Evolutionary conservation across 2,888 invertebrate genomes (phyloP), one percentile per base, ranked within the genome.

Genomic region (Latrodectus elegans): DNA sequence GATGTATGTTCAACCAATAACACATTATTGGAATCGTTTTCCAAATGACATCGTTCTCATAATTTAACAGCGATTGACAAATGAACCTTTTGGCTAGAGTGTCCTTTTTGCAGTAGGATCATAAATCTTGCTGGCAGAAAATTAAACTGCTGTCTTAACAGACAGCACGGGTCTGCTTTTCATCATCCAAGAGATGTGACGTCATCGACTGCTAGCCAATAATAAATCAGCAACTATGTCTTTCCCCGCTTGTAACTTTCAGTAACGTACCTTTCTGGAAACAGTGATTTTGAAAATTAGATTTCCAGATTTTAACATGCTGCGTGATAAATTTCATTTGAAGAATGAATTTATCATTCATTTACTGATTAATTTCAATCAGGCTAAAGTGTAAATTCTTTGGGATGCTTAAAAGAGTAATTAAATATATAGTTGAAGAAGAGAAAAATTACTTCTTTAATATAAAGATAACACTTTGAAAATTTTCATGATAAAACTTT

Each of bases 101-200:
- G 67, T 68, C 67, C 49, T 77, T 77, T 51, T 77, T 68, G 53
- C 53, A 22, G 53, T 22, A 11, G 15, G 11, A 14, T 67, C 51
- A 77, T 77, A 67, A 52, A 68, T 77, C 77, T 52, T 15, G n/a
- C 10, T n/a, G 11, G 26, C 53, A 26, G 52, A 17, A 77, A 77
- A 77, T 77, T 68, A 77, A 77, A 77, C 77, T 70, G 77, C 77
- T 68, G 77, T 70, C 77, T 77, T 68, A 77, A 77, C 26, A 68
- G 77, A 68, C 64, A 65, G 51, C 26, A n/a, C 60, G 53, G 67
- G 67, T 68, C 68, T 22, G 22, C 52, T 68, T 68, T 77, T 77
- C 68, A 68, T 17, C 15, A 60, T 10, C 14, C 14, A 15, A n/a
- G 12, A 60, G 60, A 60, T 15, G 60, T n/a, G n/a, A 15, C 60